Conservation (phyloP, 2,888 invertebrate genomes). For the Mesochorus sp. region DNA sequence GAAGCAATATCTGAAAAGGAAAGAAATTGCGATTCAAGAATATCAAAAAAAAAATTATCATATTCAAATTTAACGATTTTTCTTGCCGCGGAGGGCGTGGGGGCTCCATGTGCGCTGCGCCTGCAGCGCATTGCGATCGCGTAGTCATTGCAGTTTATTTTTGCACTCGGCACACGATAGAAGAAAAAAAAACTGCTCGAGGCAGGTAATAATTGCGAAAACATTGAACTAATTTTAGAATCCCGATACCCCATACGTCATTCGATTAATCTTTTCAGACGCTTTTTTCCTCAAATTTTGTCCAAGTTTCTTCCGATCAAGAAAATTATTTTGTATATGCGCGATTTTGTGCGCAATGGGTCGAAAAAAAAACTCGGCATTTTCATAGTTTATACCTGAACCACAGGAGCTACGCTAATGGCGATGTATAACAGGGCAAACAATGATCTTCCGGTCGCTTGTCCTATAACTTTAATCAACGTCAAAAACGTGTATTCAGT, state of each 20-base stretch:
- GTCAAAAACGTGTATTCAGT: constrained; percentile 75
- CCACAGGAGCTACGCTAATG: constrained; percentile 73
- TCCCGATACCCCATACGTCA: not conserved
- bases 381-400: constrained; percentile 66
- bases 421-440: constrained; percentile 74
- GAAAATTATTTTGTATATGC: too few relatives aligned
- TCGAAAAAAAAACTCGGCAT: not conserved
- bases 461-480: constrained; percentile 74
- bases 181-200: not conserved
- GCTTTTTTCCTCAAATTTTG: not conserved
- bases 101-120: too few relatives aligned
- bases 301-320: too few relatives aligned
- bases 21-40: not conserved
- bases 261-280: not conserved
- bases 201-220: not conserved
- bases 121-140: too few relatives aligned
- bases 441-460: constrained; percentile 73
- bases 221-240: not conserved
- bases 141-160: not conserved
- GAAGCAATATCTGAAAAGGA: constrained; percentile 71
- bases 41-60: not conserved
- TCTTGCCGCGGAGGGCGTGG: too few relatives aligned
- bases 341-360: not conserved
- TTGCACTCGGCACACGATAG: not conserved
- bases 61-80: too few relatives aligned